Conservation (phyloP, 2,797 vertebrate species). For the Enteromius afrohamiltoni region DNA sequence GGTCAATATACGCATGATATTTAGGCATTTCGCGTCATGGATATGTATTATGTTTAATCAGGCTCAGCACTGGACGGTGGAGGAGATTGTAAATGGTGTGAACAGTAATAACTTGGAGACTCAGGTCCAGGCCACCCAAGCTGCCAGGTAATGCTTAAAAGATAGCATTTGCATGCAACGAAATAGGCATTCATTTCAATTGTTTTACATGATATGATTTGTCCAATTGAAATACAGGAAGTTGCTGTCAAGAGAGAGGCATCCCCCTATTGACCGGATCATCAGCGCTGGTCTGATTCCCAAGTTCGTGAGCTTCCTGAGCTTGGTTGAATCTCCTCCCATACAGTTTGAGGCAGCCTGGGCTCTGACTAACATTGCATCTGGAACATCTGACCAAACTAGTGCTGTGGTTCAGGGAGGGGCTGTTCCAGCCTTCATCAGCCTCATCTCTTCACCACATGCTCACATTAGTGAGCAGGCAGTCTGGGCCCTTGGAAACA, state of each 20-base stretch:
- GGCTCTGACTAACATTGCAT: constrained; percentile 98
- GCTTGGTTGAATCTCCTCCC: constrained; percentile 79
- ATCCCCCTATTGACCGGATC: constrained; percentile 93
- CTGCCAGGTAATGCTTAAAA: constrained; percentile 83
- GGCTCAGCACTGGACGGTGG: constrained; percentile 87
- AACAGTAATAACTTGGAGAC: constrained; percentile 79
- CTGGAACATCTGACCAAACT: constrained; percentile 92
- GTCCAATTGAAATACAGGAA: constrained; percentile 79
- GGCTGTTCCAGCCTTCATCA: constrained; percentile 90
- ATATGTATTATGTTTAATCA: constrained; percentile 64
- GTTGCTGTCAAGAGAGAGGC: constrained; percentile 92
- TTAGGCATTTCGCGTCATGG: not conserved
- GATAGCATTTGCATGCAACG: not conserved
- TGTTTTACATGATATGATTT: not conserved
- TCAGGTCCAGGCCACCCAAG: constrained; percentile 94
- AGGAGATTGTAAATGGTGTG: constrained; percentile 89
- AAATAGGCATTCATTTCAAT: fast-evolving
- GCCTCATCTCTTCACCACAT: constrained; percentile 87
- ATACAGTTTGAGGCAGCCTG: constrained; percentile 98
- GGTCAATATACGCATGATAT: not conserved
- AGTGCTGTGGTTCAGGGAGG: constrained; percentile 93
- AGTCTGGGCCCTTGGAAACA: constrained; percentile 96
- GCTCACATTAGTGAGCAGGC: constrained; percentile 97
- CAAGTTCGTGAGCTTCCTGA: constrained; percentile 89
- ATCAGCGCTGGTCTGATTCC: constrained; percentile 91